Base-by-base conservation (phyloP, 2,797 vertebrate genomes). In the Borostomias antarcticus region DNA sequence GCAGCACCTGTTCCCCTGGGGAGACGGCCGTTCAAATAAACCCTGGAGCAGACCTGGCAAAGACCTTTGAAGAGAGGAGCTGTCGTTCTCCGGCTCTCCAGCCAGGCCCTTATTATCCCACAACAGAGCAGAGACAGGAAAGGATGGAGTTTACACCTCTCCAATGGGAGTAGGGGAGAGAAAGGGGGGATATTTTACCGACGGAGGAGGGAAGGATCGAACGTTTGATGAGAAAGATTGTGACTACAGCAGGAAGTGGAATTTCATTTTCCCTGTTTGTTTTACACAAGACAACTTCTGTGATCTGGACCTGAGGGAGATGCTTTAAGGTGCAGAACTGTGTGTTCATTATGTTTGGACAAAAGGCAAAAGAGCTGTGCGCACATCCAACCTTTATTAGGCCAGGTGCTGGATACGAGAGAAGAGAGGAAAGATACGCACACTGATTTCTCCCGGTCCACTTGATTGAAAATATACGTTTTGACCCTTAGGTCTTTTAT, bases 71-170 rank as follows among this genome's bases (percentile, higher is more conserved):
- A 82, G 69, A 81, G 74, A 81, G 63, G 66, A 83, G 71, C 81
- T 80, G 84, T 88, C 81, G 72, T 75, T 30, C n/a, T 64, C 79
- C 62, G 84, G 75, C 77, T 73, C 52, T 47, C n/a, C 64, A 79
- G 81, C 82, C 81, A 85, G 75, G 70, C 67, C 72, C 80, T 88
- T 84, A 83, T 91, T 88, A 87, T 78, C 76, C 69, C 72, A 70
- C 76, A 81, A 62, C 62, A 69, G 51, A 69, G 73, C 64, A 64
- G 61, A 69, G 62, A 73, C 58, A 33, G 64, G 48, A 47, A 40
- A 13, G 33, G 37, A 26, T 23, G 65, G 70, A 81, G 70, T 62
- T 72, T 76, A 48, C 50, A 61, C 72, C 57, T 74, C 71, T 72
- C 58, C 62, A 75, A 62, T 67, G 45, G 70, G 68, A 70, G 62